Evolutionary conservation across 2,113 vertebrate species (phyloP), one percentile per base, ranked within the genome.

Genomic region (Pterocles gutturalis): DNA sequence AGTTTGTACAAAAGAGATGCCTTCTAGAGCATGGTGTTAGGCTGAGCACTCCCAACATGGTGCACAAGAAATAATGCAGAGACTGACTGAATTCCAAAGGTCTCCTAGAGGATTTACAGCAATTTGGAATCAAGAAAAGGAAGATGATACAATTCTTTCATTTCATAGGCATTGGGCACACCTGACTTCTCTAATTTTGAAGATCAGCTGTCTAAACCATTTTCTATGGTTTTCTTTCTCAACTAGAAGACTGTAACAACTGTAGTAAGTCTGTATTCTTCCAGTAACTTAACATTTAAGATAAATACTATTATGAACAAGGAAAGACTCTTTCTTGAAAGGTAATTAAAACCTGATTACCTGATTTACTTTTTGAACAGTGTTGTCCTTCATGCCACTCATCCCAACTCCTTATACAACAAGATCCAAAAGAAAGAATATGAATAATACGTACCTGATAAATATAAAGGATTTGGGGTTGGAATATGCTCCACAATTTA

Each of bases 21-120:
- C 21, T 33, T n/a, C 13, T 36, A 75, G 22, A 54, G 19, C 20
- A n/a, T 11, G 5, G 33, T 62, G 25, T 51, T 57, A 72, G 22
- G 41, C 34, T 60, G 16, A 53, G 21, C 13, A 81, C 2, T 3
- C 26, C 20, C 34, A 61, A 18, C 12, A 70, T 0, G 1, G 1
- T 13, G 5, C 25, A 58, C 21, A 64, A n/a, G 6, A 79, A 58
- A 65, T 17, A 73, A 43, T 10, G 20, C 7, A 51, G 16, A 76
- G 13, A 65, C 17, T 71, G 51, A 15, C 45, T 65, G 19, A 72
- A 61, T 78, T 72, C 72, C 46, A 55, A 65, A 87, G 26, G 38
- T 31, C 28, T 81, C 33, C n/a, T 61, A 51, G 8, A 83, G 9
- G 36, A 89, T 25, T 83, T 83, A 33, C 12, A 78, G 38, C 7